These are phyloP conservation scores for Cerastis rubricosa DNA, from an alignment of 2,888 invertebrate genomes.

Conservation along the genomic window DNA sequence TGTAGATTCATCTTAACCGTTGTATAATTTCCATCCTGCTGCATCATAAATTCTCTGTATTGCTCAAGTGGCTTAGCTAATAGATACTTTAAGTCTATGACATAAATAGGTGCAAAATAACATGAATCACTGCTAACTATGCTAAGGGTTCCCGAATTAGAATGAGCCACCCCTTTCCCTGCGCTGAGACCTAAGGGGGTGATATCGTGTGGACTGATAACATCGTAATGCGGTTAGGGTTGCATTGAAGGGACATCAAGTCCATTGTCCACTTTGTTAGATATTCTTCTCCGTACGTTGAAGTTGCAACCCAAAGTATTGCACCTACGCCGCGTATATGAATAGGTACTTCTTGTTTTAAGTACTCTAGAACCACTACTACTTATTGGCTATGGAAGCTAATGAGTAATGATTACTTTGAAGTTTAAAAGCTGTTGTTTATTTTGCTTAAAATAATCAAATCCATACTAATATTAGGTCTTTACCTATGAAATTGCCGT, in stretches of 20 bases:
- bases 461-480: too few species aligned
- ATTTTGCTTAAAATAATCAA: too few species aligned
- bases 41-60: neutral
- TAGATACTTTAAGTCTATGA: too few species aligned
- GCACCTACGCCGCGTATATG: too few species aligned
- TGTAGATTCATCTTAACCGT: neutral
- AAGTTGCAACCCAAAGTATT: too few species aligned
- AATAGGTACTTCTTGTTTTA: too few species aligned
- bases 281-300: neutral
- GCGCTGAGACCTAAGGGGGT: conserved; percentile 28
- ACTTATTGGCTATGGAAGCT: neutral
- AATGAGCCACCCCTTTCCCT: conserved; percentile 19
- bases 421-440: neutral
- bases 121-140: neutral
- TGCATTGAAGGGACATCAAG: conserved; percentile 1
- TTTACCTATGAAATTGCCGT: too few species aligned
- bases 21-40: neutral
- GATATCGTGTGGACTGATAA: conserved; percentile 51
- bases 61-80: neutral
- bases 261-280: conserved; percentile 8
- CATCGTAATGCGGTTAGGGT: conserved; percentile 46
- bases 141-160: conserved; percentile 1
- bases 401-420: neutral
- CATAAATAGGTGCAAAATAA: neutral
- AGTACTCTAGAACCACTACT: neutral